Percentiles rank a stretch among this genome's conserved stretches.
phyloP scores from a whole-genome alignment of 2,888 invertebrate species.

The Phortica okadai region DNA sequence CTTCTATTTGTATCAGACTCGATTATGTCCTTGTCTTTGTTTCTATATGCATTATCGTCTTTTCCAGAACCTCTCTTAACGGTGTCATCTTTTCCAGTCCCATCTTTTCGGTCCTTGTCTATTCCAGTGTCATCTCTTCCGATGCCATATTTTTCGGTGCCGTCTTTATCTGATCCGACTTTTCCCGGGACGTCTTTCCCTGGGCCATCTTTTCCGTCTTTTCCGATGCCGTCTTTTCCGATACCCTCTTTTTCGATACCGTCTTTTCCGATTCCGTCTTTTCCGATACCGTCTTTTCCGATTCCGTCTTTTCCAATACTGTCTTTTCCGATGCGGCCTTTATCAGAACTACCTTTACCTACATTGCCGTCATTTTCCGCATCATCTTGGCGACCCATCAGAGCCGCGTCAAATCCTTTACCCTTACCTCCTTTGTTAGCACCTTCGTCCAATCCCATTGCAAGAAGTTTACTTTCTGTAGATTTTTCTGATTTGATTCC shows the following conservation, averaged over 20 bases:
- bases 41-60: not conserved
- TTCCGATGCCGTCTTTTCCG: not conserved
- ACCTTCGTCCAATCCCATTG: too few species aligned
- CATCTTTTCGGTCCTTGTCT: not conserved
- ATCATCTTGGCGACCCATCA: too few species aligned
- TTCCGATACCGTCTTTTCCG: not conserved
- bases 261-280: not conserved
- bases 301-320: not conserved
- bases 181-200: not conserved
- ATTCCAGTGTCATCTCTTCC: not conserved
- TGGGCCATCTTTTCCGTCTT: not conserved
- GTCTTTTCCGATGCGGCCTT: not conserved
- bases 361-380: too few species aligned
- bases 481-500: not conserved
- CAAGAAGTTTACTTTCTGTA: too few species aligned
- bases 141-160: too few species aligned
- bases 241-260: not conserved
- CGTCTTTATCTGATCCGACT: not conserved
- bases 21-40: not conserved
- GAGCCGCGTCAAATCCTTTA: too few species aligned
- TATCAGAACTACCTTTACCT: too few species aligned
- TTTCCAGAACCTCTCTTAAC: not conserved
- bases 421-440: too few species aligned
- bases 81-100: not conserved
- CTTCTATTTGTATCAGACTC: too few species aligned